Conservation (phyloP, 2,888 invertebrate species). For the Zaprionus bogoriensis region DNA sequence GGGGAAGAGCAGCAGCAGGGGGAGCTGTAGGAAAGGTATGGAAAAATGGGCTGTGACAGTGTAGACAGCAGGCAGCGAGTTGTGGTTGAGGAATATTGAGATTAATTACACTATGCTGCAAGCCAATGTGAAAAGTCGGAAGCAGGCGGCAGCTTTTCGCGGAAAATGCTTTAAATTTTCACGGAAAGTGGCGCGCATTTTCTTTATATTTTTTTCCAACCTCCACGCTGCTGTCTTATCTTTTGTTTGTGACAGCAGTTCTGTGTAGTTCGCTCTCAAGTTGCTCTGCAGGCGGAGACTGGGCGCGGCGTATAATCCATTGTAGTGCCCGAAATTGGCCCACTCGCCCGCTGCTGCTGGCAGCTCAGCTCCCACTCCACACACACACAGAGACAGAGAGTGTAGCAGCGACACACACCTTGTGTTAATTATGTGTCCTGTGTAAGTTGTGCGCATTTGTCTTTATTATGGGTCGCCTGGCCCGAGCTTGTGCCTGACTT, state of each 20-base stretch:
- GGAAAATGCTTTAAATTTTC: too few species aligned
- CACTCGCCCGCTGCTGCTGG: conserved; percentile 4
- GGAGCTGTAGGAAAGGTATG: neutral
- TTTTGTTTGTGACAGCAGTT: conserved; percentile 4
- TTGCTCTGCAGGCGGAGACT: neutral
- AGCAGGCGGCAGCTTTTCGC: too few species aligned
- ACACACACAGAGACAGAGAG: neutral
- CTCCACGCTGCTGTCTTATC: neutral
- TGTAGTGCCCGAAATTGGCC: conserved; percentile 26
- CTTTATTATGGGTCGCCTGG: conserved; percentile 62
- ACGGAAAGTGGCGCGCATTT: neutral
- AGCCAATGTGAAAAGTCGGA: neutral
- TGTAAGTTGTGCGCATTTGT: conserved; percentile 74
- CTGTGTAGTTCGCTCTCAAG: conserved; percentile 11
- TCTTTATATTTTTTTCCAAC: neutral
- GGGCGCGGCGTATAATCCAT: conserved; percentile 16
- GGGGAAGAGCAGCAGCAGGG: too few species aligned
- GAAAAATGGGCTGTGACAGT: neutral
- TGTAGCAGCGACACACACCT: conserved; percentile 5
- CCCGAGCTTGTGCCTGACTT: conserved; percentile 16
- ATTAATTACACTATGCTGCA: conserved; percentile 36
- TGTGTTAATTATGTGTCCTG: conserved; percentile 71
- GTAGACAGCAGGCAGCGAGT: neutral
- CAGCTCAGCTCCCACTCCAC: neutral
- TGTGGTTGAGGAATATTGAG: conserved; percentile 23